phyloP scores from a whole-genome alignment of 2,888 invertebrate genomes.

The Cephus spinipes region DNA sequence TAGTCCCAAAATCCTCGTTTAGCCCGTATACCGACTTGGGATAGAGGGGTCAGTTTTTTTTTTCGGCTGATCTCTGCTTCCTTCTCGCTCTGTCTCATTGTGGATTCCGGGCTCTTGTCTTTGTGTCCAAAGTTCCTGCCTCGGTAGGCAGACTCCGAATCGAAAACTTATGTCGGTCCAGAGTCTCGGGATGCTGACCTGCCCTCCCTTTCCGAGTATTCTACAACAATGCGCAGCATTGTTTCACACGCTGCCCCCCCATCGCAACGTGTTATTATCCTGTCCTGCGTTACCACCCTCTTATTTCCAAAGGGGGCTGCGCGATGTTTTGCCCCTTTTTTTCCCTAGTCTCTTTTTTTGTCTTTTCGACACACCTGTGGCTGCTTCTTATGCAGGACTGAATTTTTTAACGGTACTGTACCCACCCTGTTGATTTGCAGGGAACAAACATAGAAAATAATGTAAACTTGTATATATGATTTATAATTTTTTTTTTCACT shows the following conservation, averaged over 20 bases:
- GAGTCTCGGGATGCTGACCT: constrained; percentile 16
- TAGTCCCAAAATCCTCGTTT: background rate
- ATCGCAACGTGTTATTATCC: constrained; percentile 32
- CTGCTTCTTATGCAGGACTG: background rate
- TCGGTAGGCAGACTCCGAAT: background rate
- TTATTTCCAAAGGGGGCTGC: constrained; percentile 26
- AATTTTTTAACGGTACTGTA: background rate
- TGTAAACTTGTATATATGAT: background rate
- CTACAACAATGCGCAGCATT: constrained; percentile 22
- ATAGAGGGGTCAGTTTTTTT: background rate
- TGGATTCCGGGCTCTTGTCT: background rate
- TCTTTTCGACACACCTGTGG: constrained; percentile 27
- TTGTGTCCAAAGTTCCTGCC: background rate
- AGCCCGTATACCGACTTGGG: background rate
- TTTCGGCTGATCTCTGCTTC: background rate
- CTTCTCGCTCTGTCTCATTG: background rate
- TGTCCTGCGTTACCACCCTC: constrained; percentile 23
- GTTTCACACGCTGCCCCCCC: constrained; percentile 32
- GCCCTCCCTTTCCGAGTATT: constrained; percentile 4
- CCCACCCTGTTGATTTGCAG: background rate
- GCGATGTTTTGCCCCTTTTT: background rate
- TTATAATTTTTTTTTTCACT: background rate
- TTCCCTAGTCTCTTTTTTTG: background rate
- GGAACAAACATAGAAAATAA: background rate
- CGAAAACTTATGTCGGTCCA: background rate